A percentile compares a stretch with the other conserved stretches of the same genome.
Conservation (phyloP, 1,140 invertebrate genomes). For the Bombus confusus region DNA sequence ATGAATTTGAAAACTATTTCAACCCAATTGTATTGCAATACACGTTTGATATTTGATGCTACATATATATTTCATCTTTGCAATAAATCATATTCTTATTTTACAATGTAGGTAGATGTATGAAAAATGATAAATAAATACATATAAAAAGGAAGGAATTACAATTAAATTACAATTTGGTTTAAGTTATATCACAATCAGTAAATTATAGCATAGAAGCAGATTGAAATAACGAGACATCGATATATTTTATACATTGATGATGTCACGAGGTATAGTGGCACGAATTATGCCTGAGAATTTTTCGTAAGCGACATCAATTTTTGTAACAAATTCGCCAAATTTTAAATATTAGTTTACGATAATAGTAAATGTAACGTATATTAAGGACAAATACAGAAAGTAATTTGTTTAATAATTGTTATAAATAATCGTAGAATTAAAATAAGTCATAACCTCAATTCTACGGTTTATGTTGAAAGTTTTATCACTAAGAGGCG, state of each 20-base stretch:
- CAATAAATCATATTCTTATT: background rate
- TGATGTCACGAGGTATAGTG: conserved; percentile 73
- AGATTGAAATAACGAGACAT: conserved; percentile 46
- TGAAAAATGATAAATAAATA: background rate
- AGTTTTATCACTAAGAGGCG: conserved; percentile 51
- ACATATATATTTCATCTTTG: background rate
- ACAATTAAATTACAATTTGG: conserved; percentile 26
- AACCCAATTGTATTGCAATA: background rate
- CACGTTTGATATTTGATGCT: background rate
- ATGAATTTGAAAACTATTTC: conserved; percentile 25
- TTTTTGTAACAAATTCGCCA: background rate
- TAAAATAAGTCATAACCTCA: conserved; percentile 70
- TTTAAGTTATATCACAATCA: conserved; percentile 20
- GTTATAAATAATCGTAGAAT: background rate
- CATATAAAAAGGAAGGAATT: background rate
- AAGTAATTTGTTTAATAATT: background rate
- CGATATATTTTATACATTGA: conserved; percentile 44
- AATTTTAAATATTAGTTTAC: background rate
- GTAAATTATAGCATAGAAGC: conserved; percentile 29
- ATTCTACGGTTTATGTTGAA: conserved; percentile 58
- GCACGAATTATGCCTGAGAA: conserved; percentile 55
- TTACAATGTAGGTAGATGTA: background rate
- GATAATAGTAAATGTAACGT: background rate
- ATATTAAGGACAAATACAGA: too few species aligned
- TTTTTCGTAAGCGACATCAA: conserved; percentile 34